These are phyloP conservation scores for Vanessa cardui DNA, from an alignment of 2,888 invertebrate genomes.

Conservation along the genomic window DNA sequence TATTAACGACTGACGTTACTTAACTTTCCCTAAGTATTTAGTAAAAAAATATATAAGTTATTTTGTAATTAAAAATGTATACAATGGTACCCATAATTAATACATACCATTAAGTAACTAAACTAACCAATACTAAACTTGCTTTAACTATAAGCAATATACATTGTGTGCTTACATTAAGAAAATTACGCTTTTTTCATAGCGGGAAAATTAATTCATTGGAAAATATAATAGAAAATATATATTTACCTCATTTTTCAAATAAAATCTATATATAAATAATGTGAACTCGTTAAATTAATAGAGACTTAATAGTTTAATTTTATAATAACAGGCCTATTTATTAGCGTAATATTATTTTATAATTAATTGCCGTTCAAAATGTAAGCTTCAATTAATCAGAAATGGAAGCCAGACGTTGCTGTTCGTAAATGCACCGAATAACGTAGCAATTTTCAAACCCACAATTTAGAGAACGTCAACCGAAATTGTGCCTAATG, in stretches of 20 bases:
- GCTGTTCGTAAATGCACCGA: slow-evolving; percentile 41
- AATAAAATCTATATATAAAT: background rate
- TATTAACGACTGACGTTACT: background rate
- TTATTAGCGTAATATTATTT: slow-evolving; percentile 15
- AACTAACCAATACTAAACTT: too few relatives aligned
- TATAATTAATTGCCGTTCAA: slow-evolving; percentile 29
- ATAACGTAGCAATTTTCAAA: slow-evolving; percentile 41
- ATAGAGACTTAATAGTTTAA: background rate
- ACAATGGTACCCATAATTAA: too few relatives aligned
- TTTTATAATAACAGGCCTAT: background rate
- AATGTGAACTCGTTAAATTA: background rate
- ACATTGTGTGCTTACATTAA: too few relatives aligned
- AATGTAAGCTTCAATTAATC: slow-evolving; percentile 39
- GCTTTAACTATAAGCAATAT: too few relatives aligned
- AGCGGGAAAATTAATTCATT: background rate
- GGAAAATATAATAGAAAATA: background rate
- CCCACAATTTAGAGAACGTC: slow-evolving; percentile 34
- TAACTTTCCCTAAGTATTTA: background rate
- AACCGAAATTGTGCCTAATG: slow-evolving; percentile 39
- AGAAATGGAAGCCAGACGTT: slow-evolving; percentile 38
- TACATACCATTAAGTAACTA: too few relatives aligned
- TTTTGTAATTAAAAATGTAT: too few relatives aligned
- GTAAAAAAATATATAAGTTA: too few relatives aligned
- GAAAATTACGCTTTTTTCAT: too few relatives aligned
- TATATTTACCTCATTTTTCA: background rate